These are phyloP conservation scores for Patella pellucida DNA, from an alignment of 2,888 invertebrate genomes.

Conservation along the genomic window DNA sequence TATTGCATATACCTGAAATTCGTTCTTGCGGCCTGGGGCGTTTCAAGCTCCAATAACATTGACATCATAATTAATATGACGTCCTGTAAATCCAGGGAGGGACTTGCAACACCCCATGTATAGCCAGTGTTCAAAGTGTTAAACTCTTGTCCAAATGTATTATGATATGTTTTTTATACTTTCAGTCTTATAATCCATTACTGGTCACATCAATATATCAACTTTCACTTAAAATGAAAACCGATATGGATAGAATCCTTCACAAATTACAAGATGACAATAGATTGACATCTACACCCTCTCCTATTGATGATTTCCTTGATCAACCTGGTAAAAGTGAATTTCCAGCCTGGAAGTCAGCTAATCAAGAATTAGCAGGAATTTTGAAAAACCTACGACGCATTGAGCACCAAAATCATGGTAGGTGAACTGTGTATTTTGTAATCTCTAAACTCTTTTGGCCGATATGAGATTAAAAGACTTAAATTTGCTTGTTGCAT, in stretches of 20 bases:
- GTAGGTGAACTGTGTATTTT: constrained; percentile 56
- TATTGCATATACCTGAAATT: no score
- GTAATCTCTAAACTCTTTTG: neutral
- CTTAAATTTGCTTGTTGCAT: no score
- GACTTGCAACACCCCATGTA: no score
- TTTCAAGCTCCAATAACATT: no score
- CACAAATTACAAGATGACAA: constrained; percentile 68
- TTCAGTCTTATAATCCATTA: constrained; percentile 72
- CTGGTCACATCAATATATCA: constrained; percentile 74
- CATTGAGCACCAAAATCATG: constrained; percentile 74
- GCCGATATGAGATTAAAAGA: neutral
- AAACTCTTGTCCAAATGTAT: neutral
- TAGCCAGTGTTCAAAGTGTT: no score
- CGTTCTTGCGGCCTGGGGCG: no score
- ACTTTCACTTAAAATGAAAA: constrained; percentile 73
- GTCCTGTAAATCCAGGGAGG: no score
- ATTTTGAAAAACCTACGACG: constrained; percentile 74
- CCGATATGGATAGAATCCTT: constrained; percentile 72
- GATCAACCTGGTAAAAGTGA: constrained; percentile 49
- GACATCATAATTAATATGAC: no score
- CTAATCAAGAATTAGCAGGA: constrained; percentile 73
- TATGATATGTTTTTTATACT: constrained; percentile 20
- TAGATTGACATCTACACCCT: constrained; percentile 46
- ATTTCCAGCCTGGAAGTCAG: constrained; percentile 65
- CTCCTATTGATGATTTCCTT: constrained; percentile 59